These are phyloP conservation scores for Geophilus truncorum DNA, from an alignment of 2,888 invertebrate genomes.

Conservation along the genomic window DNA sequence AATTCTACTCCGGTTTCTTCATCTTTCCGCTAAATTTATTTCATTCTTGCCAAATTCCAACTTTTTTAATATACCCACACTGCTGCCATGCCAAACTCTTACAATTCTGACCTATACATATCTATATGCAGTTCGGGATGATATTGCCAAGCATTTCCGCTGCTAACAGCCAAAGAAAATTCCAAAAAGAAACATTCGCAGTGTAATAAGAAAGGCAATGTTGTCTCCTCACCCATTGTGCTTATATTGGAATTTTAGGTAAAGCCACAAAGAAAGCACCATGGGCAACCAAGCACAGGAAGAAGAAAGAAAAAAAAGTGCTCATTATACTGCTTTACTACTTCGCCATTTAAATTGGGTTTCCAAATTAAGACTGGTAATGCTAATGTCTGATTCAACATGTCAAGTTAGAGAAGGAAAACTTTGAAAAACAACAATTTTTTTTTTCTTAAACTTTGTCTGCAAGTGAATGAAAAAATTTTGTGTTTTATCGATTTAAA, in stretches of 20 bases:
- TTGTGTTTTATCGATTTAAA: too few relatives aligned
- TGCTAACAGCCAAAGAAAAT: neutral
- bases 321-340: neutral
- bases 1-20: neutral
- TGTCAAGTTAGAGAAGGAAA: too few relatives aligned
- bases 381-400: neutral
- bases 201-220: neutral
- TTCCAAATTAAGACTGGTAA: neutral
- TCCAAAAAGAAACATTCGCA: neutral
- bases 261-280: neutral
- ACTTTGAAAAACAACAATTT: too few relatives aligned
- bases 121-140: neutral
- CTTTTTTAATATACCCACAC: neutral
- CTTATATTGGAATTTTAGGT: neutral
- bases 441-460: too few relatives aligned
- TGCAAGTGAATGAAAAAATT: too few relatives aligned
- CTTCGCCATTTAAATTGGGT: neutral
- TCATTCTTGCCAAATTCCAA: neutral
- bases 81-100: too few relatives aligned
- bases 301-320: too few relatives aligned
- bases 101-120: neutral
- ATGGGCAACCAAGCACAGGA: neutral
- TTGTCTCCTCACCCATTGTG: neutral
- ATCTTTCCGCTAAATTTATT: neutral
- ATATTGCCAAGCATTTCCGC: neutral